A percentile compares a stretch with the other conserved stretches of the same genome.
Evolutionary conservation across 2,113 vertebrate genomes (phyloP).

Genomic region (Otolemur garnettii): DNA sequence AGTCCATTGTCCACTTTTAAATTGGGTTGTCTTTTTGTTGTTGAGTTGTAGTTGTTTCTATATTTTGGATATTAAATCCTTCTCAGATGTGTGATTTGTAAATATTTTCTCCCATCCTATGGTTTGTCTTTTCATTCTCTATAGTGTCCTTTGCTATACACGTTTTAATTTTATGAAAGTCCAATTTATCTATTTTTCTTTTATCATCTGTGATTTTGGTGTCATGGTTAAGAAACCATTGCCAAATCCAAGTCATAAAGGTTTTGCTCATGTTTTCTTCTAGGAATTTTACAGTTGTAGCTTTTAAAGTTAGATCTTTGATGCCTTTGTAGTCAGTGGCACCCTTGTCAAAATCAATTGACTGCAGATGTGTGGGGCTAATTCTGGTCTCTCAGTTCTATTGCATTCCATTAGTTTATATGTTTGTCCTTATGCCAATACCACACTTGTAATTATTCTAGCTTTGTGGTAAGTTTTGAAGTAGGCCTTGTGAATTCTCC

Average conservation of each 20-base stretch:
- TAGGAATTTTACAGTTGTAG: constrained; percentile 31
- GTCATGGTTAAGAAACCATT: constrained; percentile 51
- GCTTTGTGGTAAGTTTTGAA: constrained; percentile 48
- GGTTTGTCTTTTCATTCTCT: constrained; percentile 16
- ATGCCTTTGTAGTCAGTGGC: background rate
- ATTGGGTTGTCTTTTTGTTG: constrained; percentile 32
- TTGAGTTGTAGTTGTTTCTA: constrained; percentile 38
- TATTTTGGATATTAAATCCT: constrained; percentile 28
- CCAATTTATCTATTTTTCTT: constrained; percentile 23
- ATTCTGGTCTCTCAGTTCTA: background rate
- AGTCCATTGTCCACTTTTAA: constrained; percentile 49
- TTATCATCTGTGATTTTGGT: background rate
- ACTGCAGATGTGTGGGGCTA: background rate
- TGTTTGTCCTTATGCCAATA: background rate
- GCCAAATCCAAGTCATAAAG: background rate
- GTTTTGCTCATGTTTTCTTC: constrained; percentile 30
- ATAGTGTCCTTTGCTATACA: background rate
- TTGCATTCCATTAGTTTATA: background rate
- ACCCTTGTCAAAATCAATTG: constrained; percentile 40
- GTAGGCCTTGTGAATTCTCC: background rate
- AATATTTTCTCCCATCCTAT: background rate
- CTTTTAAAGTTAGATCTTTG: constrained; percentile 9
- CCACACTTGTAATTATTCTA: constrained; percentile 10
- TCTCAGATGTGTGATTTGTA: constrained; percentile 34
- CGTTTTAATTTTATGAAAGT: constrained; percentile 46